phyloP scores from a whole-genome alignment of 2,113 vertebrate species.

The Lepus timidus region DNA sequence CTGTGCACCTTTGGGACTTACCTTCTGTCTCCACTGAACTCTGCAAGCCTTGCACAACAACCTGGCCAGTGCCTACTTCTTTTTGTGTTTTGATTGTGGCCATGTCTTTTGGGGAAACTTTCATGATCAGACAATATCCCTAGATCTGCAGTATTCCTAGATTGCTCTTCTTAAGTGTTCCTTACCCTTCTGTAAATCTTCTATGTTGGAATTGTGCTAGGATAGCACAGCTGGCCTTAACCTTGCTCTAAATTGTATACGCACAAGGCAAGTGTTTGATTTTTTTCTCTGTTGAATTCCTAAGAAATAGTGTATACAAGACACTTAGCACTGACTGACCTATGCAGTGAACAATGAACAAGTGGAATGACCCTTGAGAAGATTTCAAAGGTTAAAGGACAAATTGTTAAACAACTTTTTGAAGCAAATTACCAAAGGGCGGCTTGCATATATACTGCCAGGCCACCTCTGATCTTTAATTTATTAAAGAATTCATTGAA shows the following conservation, averaged over 20 bases:
- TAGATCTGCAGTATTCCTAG: not conserved
- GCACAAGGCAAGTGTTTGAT: not conserved
- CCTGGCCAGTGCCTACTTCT: not conserved
- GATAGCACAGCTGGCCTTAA: not conserved
- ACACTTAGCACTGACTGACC: no score
- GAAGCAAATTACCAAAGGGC: not conserved
- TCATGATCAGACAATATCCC: not conserved
- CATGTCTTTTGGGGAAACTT: not conserved
- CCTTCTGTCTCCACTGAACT: not conserved
- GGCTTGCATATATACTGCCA: not conserved
- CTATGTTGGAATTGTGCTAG: not conserved
- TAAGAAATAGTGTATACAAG: no score
- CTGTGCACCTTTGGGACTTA: not conserved
- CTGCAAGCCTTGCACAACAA: no score
- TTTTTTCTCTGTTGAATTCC: not conserved
- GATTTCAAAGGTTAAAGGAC: not conserved
- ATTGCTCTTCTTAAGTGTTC: not conserved
- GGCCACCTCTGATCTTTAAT: not conserved
- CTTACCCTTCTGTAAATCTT: not conserved
- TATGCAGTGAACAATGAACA: not conserved
- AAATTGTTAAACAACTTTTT: not conserved
- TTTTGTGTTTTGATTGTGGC: not conserved
- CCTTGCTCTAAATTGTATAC: no score
- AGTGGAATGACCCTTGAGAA: not conserved
- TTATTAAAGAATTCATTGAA: not conserved